phyloP scores from a whole-genome alignment of 2,113 vertebrate species.

The Lepus timidus region DNA sequence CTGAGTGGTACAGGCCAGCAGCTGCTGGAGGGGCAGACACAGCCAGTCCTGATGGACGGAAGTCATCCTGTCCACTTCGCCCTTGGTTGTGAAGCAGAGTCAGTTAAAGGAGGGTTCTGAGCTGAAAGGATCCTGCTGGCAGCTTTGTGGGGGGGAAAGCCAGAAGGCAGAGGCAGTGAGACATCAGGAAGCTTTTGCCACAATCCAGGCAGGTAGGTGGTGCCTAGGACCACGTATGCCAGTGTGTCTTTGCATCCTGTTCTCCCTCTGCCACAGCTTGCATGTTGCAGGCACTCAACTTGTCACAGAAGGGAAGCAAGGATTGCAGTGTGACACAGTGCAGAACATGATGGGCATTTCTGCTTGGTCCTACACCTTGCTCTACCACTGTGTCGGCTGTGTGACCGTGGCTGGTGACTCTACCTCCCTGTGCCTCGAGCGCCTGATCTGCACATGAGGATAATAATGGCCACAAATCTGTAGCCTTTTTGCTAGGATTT shows the following conservation, averaged over 20 bases:
- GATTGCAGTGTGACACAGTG: fast-evolving
- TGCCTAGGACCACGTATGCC: fast-evolving
- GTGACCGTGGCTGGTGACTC: background rate
- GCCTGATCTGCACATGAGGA: background rate
- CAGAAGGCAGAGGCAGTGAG: background rate
- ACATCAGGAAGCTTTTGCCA: background rate
- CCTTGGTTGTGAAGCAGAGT: background rate
- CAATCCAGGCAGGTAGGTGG: background rate
- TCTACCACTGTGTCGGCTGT: background rate
- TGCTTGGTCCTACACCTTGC: no score
- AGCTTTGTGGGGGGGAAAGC: background rate
- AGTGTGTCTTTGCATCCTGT: background rate
- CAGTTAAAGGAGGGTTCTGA: background rate
- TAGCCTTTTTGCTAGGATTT: background rate
- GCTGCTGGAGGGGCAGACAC: background rate
- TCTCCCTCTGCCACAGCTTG: background rate
- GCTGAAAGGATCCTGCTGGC: background rate
- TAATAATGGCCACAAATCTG: background rate
- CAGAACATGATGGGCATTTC: background rate
- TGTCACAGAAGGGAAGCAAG: background rate
- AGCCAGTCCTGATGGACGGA: background rate
- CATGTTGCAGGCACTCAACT: no score
- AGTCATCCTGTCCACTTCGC: background rate
- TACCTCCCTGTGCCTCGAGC: background rate
- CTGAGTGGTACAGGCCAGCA: fast-evolving